Conservation (phyloP, 92 coral and sea anemone genomes). For the Paragorgia papillata region DNA sequence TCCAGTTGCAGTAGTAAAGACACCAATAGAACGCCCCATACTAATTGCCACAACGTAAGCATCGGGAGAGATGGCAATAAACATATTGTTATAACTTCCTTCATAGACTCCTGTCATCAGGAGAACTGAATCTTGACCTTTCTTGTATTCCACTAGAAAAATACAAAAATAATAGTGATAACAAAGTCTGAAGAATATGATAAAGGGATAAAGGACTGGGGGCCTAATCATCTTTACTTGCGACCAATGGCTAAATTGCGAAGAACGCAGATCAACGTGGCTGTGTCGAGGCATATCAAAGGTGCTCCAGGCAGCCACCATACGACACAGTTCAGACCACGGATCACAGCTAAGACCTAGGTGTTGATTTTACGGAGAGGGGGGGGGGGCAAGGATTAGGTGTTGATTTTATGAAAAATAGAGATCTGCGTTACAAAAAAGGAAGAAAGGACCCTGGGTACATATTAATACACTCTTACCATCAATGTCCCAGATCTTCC, state of each 20-base stretch:
- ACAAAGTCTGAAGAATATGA: not conserved
- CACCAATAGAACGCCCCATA: slow-evolving; percentile 88
- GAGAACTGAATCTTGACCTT: slow-evolving; percentile 86
- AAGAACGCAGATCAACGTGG: too few relatives aligned
- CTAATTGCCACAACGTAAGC: slow-evolving; percentile 92
- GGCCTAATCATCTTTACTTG: too few relatives aligned
- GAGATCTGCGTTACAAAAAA: too few relatives aligned
- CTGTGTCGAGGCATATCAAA: too few relatives aligned
- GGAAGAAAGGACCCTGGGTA: too few relatives aligned
- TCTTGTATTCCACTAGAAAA: slow-evolving; percentile 82
- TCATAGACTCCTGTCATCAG: slow-evolving; percentile 92
- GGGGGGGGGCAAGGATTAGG: too few relatives aligned
- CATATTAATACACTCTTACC: slow-evolving; percentile 54
- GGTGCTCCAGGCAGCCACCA: too few relatives aligned
- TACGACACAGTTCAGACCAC: too few relatives aligned
- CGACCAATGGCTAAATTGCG: too few relatives aligned
- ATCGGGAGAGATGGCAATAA: slow-evolving; percentile 93
- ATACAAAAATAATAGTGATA: not conserved
- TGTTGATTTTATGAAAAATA: not conserved
- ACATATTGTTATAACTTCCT: slow-evolving; percentile 79
- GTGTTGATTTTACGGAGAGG: too few relatives aligned
- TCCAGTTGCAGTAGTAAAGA: slow-evolving; percentile 86
- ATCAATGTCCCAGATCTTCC: slow-evolving; percentile 99
- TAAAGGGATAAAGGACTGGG: too few relatives aligned
- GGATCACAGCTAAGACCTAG: too few relatives aligned